Evolutionary conservation across 1,140 invertebrate genomes (phyloP).

Genomic region (Macrobrachium rosenbergii): DNA sequence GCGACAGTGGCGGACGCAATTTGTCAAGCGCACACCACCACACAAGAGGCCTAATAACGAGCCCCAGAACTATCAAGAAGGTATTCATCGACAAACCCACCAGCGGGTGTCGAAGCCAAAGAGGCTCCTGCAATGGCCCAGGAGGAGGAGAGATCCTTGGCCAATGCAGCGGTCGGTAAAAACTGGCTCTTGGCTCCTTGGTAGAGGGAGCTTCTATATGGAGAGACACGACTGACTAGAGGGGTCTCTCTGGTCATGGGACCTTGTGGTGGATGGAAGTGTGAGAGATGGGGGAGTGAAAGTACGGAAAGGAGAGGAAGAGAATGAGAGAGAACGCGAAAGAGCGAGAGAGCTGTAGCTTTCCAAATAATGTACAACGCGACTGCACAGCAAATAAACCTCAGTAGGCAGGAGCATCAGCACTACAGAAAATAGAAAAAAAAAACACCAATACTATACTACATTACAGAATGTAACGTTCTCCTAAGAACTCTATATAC

Average conservation of each 20-base stretch:
- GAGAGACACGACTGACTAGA: too few relatives aligned
- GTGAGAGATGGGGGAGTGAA: neutral
- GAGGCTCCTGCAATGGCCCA: slow-evolving; percentile 45
- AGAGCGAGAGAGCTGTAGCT: neutral
- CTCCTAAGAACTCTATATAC: too few relatives aligned
- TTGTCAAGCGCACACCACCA: neutral
- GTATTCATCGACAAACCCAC: slow-evolving; percentile 54
- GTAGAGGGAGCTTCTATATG: neutral
- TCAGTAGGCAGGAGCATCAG: too few relatives aligned
- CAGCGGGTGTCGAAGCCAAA: slow-evolving; percentile 48
- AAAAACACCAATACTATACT: too few relatives aligned
- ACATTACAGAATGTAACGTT: too few relatives aligned
- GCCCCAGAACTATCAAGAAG: slow-evolving; percentile 27
- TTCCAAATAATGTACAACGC: too few relatives aligned
- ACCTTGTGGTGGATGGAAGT: neutral
- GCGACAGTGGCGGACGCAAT: too few relatives aligned
- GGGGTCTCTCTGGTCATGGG: neutral
- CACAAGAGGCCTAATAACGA: slow-evolving; percentile 10
- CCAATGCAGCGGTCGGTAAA: slow-evolving; percentile 45
- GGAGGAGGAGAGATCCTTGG: too few relatives aligned
- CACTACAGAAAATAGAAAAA: too few relatives aligned
- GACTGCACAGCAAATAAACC: too few relatives aligned
- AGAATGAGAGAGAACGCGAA: neutral
- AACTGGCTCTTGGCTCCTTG: slow-evolving; percentile 32
- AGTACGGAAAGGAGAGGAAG: neutral